Evolutionary conservation across 2,113 vertebrate genomes (phyloP).

Genomic region (Strigops habroptila): DNA sequence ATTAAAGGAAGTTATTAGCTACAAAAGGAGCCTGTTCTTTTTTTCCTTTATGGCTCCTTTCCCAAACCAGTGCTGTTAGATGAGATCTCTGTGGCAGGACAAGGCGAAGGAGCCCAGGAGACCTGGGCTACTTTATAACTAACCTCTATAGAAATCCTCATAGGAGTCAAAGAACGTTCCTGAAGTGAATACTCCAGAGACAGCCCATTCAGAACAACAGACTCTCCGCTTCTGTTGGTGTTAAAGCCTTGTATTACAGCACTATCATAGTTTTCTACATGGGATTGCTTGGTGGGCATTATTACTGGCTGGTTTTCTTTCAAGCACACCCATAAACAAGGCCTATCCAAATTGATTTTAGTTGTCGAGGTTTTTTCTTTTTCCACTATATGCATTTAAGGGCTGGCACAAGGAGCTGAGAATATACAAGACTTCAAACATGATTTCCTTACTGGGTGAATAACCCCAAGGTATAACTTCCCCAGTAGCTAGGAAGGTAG

Average conservation of each 20-base stretch:
- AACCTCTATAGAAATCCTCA: background rate
- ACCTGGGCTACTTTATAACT: background rate
- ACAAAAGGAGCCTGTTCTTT: constrained; percentile 64
- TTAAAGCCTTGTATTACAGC: background rate
- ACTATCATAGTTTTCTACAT: background rate
- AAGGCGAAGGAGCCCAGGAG: constrained; percentile 10
- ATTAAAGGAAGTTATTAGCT: constrained; percentile 67
- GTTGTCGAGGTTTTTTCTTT: fast-evolving
- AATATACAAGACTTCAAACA: background rate
- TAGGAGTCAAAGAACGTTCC: background rate
- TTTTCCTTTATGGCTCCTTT: constrained; percentile 48
- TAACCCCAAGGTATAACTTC: background rate
- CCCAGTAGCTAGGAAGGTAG: background rate
- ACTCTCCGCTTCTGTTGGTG: background rate
- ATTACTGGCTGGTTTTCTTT: background rate
- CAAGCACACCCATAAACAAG: background rate
- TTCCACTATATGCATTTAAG: background rate
- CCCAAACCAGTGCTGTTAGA: constrained; percentile 25
- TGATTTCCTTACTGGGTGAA: background rate
- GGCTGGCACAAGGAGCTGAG: background rate
- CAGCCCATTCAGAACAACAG: background rate
- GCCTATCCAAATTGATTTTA: background rate
- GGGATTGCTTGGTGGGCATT: background rate
- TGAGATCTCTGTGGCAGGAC: constrained; percentile 32
- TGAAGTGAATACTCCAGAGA: background rate